Percentiles rank a stretch among this genome's conserved stretches.
These are phyloP conservation scores for Dasyprocta punctata DNA, from an alignment of 2,113 vertebrate species.

Conservation along the genomic window DNA sequence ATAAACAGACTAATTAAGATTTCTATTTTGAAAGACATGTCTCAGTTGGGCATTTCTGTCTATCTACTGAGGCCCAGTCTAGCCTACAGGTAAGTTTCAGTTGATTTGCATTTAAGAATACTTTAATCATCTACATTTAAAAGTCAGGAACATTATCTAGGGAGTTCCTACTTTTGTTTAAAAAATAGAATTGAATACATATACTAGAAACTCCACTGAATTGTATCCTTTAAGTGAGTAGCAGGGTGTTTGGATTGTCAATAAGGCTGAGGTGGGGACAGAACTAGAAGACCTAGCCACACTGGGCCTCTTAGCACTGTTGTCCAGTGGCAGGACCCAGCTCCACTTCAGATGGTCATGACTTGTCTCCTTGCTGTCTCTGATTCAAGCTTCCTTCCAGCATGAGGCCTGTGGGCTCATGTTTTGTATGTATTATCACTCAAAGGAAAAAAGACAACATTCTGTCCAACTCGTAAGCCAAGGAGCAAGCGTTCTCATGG, in stretches of 20 bases:
- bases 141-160: slow-evolving; percentile 5
- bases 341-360: neutral
- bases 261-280: neutral
- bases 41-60: neutral
- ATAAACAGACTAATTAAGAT: neutral
- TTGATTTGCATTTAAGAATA: neutral
- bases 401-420: neutral
- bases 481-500: too few relatives aligned
- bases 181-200: neutral
- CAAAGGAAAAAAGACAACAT: neutral
- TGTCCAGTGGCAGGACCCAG: neutral
- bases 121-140: neutral
- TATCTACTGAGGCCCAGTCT: neutral
- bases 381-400: neutral
- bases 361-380: neutral
- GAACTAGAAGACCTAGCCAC: neutral
- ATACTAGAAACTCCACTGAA: neutral
- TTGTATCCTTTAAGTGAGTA: neutral
- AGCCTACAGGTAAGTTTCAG: neutral
- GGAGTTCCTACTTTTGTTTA: neutral
- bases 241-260: neutral
- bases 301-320: neutral
- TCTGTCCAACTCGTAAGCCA: neutral
- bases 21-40: slow-evolving; percentile 10
- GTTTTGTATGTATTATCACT: neutral